phyloP scores from a whole-genome alignment of 53 echinoderm and acorn worm species.

The Arbacia lixula region DNA sequence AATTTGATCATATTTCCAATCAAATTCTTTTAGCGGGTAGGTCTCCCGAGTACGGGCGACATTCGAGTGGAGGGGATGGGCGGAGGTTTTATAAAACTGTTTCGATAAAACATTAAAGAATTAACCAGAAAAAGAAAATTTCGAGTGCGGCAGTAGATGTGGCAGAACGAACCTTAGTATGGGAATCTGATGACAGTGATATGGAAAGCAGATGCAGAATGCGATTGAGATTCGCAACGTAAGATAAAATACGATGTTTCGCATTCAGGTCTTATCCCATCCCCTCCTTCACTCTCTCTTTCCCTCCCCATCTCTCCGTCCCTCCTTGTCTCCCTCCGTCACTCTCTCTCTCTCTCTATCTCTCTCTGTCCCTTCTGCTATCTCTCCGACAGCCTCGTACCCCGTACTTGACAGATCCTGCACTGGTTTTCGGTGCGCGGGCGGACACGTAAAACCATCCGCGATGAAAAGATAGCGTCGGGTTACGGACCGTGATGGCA shows the following conservation, averaged over 20 bases:
- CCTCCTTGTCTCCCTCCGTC: not conserved
- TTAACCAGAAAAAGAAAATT: no score
- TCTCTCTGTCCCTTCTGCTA: not conserved
- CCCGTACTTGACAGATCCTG: not conserved
- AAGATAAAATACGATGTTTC: no score
- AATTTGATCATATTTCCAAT: constrained; percentile 43
- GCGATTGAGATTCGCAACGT: no score
- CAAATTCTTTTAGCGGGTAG: not conserved
- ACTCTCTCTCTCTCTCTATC: not conserved
- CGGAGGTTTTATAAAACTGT: no score
- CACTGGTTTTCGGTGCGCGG: not conserved
- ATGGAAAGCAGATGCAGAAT: no score
- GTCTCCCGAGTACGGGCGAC: not conserved
- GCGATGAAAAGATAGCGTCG: constrained; percentile 22
- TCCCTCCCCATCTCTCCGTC: not conserved
- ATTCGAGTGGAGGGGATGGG: not conserved
- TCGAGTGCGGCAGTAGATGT: no score
- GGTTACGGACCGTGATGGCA: not conserved
- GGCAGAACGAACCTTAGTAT: no score
- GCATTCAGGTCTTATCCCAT: no score
- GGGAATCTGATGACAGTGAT: no score
- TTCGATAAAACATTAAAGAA: no score
- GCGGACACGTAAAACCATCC: not conserved
- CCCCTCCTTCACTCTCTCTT: not conserved
- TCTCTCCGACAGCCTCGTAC: no score